Conservation (phyloP, 1,140 invertebrate genomes). For the Anastrepha ludens region DNA sequence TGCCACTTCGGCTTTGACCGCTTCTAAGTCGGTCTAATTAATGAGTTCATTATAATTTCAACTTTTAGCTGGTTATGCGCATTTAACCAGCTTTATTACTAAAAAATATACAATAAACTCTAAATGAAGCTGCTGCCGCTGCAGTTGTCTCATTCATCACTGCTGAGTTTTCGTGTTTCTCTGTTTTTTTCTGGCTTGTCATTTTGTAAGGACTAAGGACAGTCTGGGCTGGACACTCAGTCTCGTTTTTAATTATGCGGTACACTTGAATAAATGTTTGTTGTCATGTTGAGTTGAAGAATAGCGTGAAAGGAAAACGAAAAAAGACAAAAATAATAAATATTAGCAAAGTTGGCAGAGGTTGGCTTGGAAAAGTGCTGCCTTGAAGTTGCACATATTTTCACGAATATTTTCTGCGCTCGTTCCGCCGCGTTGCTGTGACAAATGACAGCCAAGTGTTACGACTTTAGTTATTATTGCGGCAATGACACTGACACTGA, state of each 20-base stretch:
- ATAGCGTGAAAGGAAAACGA: background rate
- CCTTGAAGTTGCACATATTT: background rate
- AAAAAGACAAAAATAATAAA: slow-evolving; percentile 25
- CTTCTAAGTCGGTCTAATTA: slow-evolving; percentile 34
- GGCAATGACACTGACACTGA: slow-evolving; percentile 40
- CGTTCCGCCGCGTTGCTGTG: background rate
- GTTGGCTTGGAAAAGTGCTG: background rate
- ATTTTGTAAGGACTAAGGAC: background rate
- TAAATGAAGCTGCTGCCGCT: background rate
- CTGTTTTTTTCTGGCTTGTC: background rate
- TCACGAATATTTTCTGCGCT: background rate
- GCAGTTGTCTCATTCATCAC: slow-evolving; percentile 37
- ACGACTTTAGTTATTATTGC: slow-evolving; percentile 32
- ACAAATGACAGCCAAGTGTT: slow-evolving; percentile 32
- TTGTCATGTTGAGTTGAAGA: slow-evolving; percentile 29
- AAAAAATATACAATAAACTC: background rate
- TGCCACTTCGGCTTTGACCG: background rate
- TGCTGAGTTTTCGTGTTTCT: background rate
- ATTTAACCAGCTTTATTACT: slow-evolving; percentile 38
- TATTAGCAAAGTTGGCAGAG: slow-evolving; percentile 4
- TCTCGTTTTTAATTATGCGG: slow-evolving; percentile 49
- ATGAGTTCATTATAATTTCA: slow-evolving; percentile 38
- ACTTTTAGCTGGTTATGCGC: slow-evolving; percentile 46
- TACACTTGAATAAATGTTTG: slow-evolving; percentile 50
- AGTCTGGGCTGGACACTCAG: slow-evolving; percentile 36